Base-by-base conservation (phyloP, 2,113 vertebrate genomes). In the Chrysochloris asiatica region DNA sequence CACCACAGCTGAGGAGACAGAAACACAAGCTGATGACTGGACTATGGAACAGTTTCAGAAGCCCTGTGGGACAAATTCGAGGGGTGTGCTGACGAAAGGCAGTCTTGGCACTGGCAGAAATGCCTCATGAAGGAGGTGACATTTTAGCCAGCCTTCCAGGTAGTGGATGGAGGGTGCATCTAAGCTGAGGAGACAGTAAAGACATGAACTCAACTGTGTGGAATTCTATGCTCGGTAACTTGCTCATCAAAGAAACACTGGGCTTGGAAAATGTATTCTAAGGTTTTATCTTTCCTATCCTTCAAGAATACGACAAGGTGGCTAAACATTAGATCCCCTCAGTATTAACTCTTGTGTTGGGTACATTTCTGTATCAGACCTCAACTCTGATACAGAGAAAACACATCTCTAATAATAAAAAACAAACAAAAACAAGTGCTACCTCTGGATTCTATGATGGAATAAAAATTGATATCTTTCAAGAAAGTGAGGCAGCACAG, bases 281-380 rank as follows among this genome's bases (percentile, higher is more conserved):
- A 30, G 24, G 36, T 41, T 48, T 36, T 33, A 2, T 41, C 36
- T 86, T 85, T 72, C 1, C 12, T 36, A 36, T 6, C 38, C 22
- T 8, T 76, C 22, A 45, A 71, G 89, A 83, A n/a, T 33, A 13
- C 16, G 47, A 85, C 24, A 21, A 71, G 54, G 47, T 21, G 22
- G 33, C 52, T 28, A 48, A 65, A 56, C 79, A 24, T 50, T 61
- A 52, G 26, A 54, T 56, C 67, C 28, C 21, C 6, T 73, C 33
- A 8, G 24, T 43, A 61, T 75, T 71, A 48, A 6, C 9, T 14
- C 38, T 82, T 48, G 14, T 33, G 63, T 69, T 89, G 52, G 45
- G 54, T 43, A 3, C 63, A 71, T 28, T 71, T 88, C 43, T 95
- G 17, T 72, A 83, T 95, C 76, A 67, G 38, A 80, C 16, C 30